A percentile compares a stretch with the other conserved stretches of the same genome.
Conservation (phyloP, 37 sponge, comb jelly and placozoan genomes). For the Hormiphora californensis region DNA sequence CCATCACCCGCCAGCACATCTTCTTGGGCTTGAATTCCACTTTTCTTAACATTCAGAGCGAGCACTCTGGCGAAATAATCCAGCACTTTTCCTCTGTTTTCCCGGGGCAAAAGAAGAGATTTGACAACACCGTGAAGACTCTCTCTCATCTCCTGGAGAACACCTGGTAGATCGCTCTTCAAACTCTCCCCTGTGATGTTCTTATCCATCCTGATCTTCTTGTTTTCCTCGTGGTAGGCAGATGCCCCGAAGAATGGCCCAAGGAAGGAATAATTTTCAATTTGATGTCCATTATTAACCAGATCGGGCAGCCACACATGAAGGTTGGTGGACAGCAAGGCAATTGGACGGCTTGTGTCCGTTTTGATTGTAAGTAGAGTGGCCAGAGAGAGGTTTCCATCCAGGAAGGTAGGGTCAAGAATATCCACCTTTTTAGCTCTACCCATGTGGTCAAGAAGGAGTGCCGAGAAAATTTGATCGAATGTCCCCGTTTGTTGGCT, state of each 20-base stretch:
- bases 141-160: not conserved
- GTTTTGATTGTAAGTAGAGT: not conserved
- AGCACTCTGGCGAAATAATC: slow-evolving; percentile 62
- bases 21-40: slow-evolving; percentile 37
- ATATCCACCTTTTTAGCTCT: slow-evolving; percentile 40
- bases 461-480: slow-evolving; percentile 27
- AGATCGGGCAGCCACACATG: slow-evolving; percentile 1
- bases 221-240: slow-evolving; percentile 14
- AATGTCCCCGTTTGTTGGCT: not conserved
- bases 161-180: not conserved
- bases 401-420: not conserved
- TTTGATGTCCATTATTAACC: slow-evolving; percentile 1
- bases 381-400: not conserved
- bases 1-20: slow-evolving; percentile 59
- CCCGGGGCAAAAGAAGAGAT: slow-evolving; percentile 61
- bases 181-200: not conserved
- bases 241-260: slow-evolving; percentile 16
- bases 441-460: slow-evolving; percentile 39
- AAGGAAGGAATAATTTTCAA: slow-evolving; percentile 49
- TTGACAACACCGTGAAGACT: slow-evolving; percentile 59
- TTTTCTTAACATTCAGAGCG: slow-evolving; percentile 56
- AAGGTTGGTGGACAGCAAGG: not conserved
- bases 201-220: not conserved
- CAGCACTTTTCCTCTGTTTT: slow-evolving; percentile 58
- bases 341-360: not conserved